Percentiles rank a stretch among this genome's conserved stretches.
phyloP scores from a whole-genome alignment of 2,888 invertebrate genomes.

The Dasypogon diadema region DNA sequence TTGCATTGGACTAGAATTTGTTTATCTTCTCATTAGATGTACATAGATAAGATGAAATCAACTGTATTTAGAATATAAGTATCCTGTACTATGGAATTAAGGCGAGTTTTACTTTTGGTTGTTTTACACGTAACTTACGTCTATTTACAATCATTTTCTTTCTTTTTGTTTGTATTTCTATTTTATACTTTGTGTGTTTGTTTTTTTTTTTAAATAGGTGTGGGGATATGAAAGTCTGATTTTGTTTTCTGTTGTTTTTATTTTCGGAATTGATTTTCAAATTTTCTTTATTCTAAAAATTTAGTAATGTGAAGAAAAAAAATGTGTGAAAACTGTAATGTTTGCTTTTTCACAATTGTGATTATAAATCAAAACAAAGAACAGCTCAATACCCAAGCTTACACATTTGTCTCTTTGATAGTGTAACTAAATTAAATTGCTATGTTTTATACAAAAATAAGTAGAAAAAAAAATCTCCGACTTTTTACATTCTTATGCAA shows the following conservation, averaged over 20 bases:
- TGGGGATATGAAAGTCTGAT: slow-evolving; percentile 30
- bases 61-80: slow-evolving; percentile 50
- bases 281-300: not conserved
- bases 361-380: not conserved
- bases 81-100: slow-evolving; percentile 49
- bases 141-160: slow-evolving; percentile 12
- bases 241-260: slow-evolving; percentile 19
- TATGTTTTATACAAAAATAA: slow-evolving; percentile 32
- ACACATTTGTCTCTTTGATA: slow-evolving; percentile 15
- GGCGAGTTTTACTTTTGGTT: slow-evolving; percentile 47
- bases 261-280: too few species aligned
- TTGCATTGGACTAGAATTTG: slow-evolving; percentile 51
- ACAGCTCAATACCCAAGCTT: not conserved
- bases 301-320: not conserved
- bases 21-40: slow-evolving; percentile 34
- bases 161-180: not conserved
- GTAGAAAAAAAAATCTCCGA: not conserved
- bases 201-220: not conserved
- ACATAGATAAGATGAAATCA: slow-evolving; percentile 31
- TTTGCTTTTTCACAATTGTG: not conserved
- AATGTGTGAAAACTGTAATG: too few species aligned
- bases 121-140: slow-evolving; percentile 5
- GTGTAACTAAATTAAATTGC: slow-evolving; percentile 38
- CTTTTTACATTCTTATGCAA: slow-evolving; percentile 5
- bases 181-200: not conserved